A percentile compares a stretch with the other conserved stretches of the same genome.
Conservation (phyloP, 2,113 vertebrate genomes). For the Labeo catla region DNA sequence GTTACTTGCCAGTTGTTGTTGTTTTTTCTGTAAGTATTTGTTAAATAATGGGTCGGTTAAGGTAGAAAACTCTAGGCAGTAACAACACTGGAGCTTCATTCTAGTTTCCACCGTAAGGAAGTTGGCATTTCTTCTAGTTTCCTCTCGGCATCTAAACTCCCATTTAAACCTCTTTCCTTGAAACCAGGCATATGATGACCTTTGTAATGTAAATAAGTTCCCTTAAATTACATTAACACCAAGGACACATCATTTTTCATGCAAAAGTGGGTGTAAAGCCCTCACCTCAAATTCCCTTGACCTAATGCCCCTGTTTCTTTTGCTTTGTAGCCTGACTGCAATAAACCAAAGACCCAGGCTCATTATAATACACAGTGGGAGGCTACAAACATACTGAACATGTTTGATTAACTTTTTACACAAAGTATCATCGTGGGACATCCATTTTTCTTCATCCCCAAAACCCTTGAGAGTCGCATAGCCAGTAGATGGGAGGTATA, state of each 20-base stretch:
- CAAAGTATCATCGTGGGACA: constrained; percentile 19
- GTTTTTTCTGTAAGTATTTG: background rate
- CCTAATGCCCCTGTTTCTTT: background rate
- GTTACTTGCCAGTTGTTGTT: background rate
- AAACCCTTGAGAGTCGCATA: constrained; percentile 14
- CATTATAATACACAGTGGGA: constrained; percentile 41
- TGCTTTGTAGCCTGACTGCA: background rate
- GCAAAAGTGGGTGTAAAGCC: background rate
- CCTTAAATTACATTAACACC: constrained; percentile 37
- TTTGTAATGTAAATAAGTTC: constrained; percentile 41
- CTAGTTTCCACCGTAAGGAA: background rate
- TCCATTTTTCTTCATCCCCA: constrained; percentile 27
- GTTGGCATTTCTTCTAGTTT: constrained; percentile 28
- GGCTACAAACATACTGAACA: constrained; percentile 14
- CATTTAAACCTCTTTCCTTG: constrained; percentile 17
- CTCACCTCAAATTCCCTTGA: constrained; percentile 12
- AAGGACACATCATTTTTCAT: constrained; percentile 11
- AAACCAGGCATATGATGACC: constrained; percentile 15
- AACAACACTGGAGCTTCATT: background rate
- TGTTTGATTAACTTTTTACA: constrained; percentile 49
- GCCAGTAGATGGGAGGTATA: constrained; percentile 7
- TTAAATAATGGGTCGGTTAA: background rate
- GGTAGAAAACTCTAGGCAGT: background rate
- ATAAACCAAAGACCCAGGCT: constrained; percentile 16
- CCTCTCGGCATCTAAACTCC: constrained; percentile 9